phyloP scores from a whole-genome alignment of 2,113 vertebrate genomes.

The Eublepharis macularius region DNA sequence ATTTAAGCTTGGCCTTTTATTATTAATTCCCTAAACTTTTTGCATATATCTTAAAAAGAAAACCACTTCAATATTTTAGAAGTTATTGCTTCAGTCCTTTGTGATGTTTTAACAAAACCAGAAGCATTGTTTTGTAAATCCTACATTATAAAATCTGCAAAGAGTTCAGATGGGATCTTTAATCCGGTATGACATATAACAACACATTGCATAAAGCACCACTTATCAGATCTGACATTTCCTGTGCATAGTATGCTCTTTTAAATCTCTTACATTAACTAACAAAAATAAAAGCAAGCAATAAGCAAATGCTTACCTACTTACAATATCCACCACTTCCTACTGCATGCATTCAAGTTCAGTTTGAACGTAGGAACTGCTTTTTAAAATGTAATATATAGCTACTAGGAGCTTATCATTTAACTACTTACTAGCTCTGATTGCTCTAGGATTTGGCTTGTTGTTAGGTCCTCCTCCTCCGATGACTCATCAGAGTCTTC shows the following conservation, averaged over 20 bases:
- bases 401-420: neutral
- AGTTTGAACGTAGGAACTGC: constrained; percentile 5
- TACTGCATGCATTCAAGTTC: constrained; percentile 4
- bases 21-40: neutral
- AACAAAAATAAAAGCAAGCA: constrained; percentile 16
- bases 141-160: constrained; percentile 20
- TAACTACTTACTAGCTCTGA: constrained; percentile 84
- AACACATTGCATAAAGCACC: constrained; percentile 8
- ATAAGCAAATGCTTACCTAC: neutral
- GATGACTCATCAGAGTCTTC: constrained; percentile 94
- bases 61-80: neutral
- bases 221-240: constrained; percentile 11
- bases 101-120: neutral
- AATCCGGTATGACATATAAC: neutral
- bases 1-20: neutral
- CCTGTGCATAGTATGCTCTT: neutral
- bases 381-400: neutral
- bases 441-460: constrained; percentile 89
- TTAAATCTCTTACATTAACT: constrained; percentile 18
- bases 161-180: neutral
- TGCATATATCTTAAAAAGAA: neutral
- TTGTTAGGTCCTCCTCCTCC: constrained; percentile 89
- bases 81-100: neutral
- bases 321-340: neutral
- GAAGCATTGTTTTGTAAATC: constrained; percentile 25